Base-by-base conservation (phyloP, 2,888 invertebrate species). In the Ganaspis brasiliensis region DNA sequence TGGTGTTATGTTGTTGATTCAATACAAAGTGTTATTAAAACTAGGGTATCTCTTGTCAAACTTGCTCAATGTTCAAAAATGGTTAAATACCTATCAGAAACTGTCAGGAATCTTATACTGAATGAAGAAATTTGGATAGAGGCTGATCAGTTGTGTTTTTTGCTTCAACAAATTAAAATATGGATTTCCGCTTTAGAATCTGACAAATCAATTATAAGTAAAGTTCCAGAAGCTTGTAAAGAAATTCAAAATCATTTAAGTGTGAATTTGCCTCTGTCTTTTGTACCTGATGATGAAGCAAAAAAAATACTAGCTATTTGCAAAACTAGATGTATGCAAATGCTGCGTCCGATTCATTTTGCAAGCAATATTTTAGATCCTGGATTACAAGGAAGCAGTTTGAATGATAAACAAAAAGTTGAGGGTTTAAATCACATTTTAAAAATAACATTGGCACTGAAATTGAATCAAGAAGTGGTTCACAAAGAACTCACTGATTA, bases 161-260 rank as follows among this genome's bases (percentile, higher is more conserved):
- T 52, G 16, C 16, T 52, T n/a, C 49, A 52, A 8, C 49, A n/a
- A 0, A 52, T 52, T 6, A 52, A 52, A 52, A 16, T 52, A n/a
- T 52, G 49, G 49, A 52, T 52, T 52, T 52, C 49, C 16, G n/a
- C 16, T n/a, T 52, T 52, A 16, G 49, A 52, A 52, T 52, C 16
- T 52, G 49, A 52, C 49, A 52, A 52, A 52, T 19, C 49, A 16
- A 52, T 16, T 16, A 52, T 16, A 52, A 52, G 49, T 5, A 52
- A 52, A 8, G 49, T 52, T 52, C 49, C 19, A 52, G 5, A 52
- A 52, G 49, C 49, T 16, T n/a, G 16, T 52, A 19, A 52, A 5
- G 49, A 52, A 19, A 52, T 52, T 52, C 2, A 16, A 5, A 52
- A 52, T 52, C 49, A 19, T 52, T 16, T 52, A 2, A n/a, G 49